These are phyloP conservation scores for Eupithecia abbreviata DNA, from an alignment of 2,888 invertebrate species.

Conservation along the genomic window DNA sequence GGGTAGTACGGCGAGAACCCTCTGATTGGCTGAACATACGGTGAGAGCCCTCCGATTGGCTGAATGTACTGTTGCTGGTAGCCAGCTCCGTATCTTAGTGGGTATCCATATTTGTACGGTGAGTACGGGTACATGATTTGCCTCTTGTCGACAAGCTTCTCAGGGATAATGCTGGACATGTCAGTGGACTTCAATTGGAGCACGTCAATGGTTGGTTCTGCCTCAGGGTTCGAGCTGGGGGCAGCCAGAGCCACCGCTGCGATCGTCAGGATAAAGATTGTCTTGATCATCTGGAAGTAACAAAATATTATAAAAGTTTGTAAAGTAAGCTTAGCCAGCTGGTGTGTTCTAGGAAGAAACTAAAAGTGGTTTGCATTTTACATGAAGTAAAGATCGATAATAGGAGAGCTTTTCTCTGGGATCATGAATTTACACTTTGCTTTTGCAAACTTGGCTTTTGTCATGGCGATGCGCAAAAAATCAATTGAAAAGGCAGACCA, in stretches of 20 bases:
- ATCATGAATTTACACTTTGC: neutral
- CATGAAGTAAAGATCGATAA: neutral
- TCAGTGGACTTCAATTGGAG: neutral
- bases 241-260: neutral
- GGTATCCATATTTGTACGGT: constrained; percentile 4
- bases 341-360: neutral
- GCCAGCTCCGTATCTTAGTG: neutral
- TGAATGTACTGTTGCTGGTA: neutral
- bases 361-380: neutral
- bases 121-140: neutral
- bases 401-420: neutral
- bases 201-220: neutral
- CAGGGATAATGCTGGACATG: neutral
- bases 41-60: neutral
- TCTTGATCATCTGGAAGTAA: constrained; percentile 12
- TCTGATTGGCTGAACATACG: neutral
- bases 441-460: neutral
- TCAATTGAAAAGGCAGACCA: neutral
- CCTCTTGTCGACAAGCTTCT: constrained; percentile 2
- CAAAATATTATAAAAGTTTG: neutral
- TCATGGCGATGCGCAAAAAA: neutral
- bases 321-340: neutral
- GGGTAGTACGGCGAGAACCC: neutral
- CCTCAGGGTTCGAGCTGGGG: neutral
- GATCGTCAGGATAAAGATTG: neutral